A percentile compares a stretch with the other conserved stretches of the same genome.
phyloP scores from a whole-genome alignment of 2,888 invertebrate genomes.

The Heliconius ethilla region DNA sequence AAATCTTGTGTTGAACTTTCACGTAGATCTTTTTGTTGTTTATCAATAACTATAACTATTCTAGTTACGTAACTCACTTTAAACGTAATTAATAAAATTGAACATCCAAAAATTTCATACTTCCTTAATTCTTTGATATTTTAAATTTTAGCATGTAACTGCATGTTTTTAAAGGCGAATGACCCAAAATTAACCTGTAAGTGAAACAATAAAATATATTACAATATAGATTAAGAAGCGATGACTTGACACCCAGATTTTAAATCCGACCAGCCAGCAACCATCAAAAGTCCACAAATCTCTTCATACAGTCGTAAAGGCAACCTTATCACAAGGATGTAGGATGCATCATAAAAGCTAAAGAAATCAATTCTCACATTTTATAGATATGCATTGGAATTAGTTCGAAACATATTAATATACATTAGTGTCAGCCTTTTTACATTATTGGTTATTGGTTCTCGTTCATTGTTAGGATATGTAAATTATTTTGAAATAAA shows the following conservation, averaged over 20 bases:
- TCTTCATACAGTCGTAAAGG: slow-evolving; percentile 32
- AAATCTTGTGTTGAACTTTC: slow-evolving; percentile 42
- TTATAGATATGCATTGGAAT: slow-evolving; percentile 68
- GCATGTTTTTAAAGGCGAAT: not conserved
- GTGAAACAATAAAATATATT: slow-evolving; percentile 78
- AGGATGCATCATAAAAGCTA: slow-evolving; percentile 32
- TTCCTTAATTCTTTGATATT: not conserved
- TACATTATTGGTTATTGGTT: slow-evolving; percentile 75
- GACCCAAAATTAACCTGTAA: slow-evolving; percentile 23
- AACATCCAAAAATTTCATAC: not conserved
- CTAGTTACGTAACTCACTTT: not conserved
- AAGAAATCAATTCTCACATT: slow-evolving; percentile 43
- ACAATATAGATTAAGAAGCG: slow-evolving; percentile 79
- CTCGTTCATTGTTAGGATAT: slow-evolving; percentile 68
- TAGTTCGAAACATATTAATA: slow-evolving; percentile 74
- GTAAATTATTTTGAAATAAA: slow-evolving; percentile 62
- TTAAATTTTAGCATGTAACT: not conserved
- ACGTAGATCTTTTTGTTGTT: slow-evolving; percentile 17
- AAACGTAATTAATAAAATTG: not conserved
- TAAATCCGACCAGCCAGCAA: slow-evolving; percentile 53
- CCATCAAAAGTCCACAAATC: slow-evolving; percentile 36
- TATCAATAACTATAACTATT: slow-evolving; percentile 15
- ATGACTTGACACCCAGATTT: slow-evolving; percentile 76
- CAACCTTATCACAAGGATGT: slow-evolving; percentile 42
- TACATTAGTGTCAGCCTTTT: slow-evolving; percentile 75